Base-by-base conservation (phyloP, 2,797 vertebrate genomes). In the Pipistrellus pygmaeus region DNA sequence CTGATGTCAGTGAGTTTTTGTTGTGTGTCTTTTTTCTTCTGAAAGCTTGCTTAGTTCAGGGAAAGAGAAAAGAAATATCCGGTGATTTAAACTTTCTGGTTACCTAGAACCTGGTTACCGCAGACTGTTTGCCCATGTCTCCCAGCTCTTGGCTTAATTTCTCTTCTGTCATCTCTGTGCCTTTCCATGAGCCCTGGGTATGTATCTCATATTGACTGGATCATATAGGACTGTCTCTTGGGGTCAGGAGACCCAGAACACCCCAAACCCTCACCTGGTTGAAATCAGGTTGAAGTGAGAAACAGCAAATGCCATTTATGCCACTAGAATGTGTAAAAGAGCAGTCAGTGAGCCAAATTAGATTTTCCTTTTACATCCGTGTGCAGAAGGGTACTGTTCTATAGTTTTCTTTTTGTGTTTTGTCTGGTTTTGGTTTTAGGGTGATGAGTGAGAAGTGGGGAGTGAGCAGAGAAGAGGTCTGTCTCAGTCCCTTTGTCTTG, bases 1-100 rank as follows among this genome's bases (percentile, higher is more conserved):
- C 85, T 83, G 46, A 75, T 95, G 91, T 96, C 94, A 92, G 85
- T 93, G 90, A 88, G 93, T 95, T 96, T 90, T 82, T 88, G 77
- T 92, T 92, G 35, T 90, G 35, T 72, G 23, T 64, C 66, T 83
- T 90, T 90, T 96, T 92, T 89, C 72, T 73, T 93, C 30, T 80
- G 55, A 88, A 96, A 83, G 60, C 88, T 77, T 83, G 10, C 85
- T 96, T 88, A 91, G 77, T 96, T 78, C 75, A 85, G 77, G 51
- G 25, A 91, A 88, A 91, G 64, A 77, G 38, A 86, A 85, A 81
- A 78, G 18, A 78, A 91, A 76, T 27, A 91, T 68, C 48, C 14
- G 21, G 14, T 51, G n/a, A 66, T 91, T 93, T 89, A 85, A 94
- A 89, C 80, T 91, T 78, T 17, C 62, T 89, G 60, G 69, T 86